These are phyloP conservation scores for Cherax destructor DNA, from an alignment of 1,140 invertebrate genomes.

Conservation along the genomic window DNA sequence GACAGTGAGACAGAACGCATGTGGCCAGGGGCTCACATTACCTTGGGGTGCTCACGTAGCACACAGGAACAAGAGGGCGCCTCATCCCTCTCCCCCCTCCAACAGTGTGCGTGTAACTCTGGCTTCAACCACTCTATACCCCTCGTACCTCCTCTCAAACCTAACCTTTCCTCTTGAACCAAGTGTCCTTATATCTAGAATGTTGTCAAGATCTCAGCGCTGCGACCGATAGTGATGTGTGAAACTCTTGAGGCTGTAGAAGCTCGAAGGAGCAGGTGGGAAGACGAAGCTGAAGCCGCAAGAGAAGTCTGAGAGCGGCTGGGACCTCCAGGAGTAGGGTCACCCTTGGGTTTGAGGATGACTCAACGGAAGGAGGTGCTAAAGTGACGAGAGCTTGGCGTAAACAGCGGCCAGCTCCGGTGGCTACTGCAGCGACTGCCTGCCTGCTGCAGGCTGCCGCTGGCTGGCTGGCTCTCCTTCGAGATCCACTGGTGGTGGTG, in stretches of 20 bases:
- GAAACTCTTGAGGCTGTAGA: too few species aligned
- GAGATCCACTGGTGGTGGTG: background rate
- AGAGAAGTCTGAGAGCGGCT: background rate
- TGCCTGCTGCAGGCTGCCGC: background rate
- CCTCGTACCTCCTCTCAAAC: background rate
- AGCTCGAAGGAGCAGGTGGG: background rate
- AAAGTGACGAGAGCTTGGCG: constrained; percentile 62
- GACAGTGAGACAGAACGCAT: constrained; percentile 53
- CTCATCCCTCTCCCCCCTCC: constrained; percentile 29
- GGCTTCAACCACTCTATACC: background rate
- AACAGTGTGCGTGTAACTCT: background rate
- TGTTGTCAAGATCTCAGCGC: too few species aligned
- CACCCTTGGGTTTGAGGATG: constrained; percentile 54
- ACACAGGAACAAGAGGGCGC: constrained; percentile 47
- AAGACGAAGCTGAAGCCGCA: constrained; percentile 11
- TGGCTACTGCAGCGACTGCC: constrained; percentile 29
- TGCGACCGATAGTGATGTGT: too few species aligned
- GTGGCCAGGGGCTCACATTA: constrained; percentile 45
- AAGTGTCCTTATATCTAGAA: too few species aligned
- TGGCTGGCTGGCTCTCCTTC: background rate
- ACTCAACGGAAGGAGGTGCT: constrained; percentile 66
- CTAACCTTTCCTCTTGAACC: background rate
- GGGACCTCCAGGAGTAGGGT: constrained; percentile 47
- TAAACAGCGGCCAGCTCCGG: constrained; percentile 55
- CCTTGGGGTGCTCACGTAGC: constrained; percentile 40